A percentile compares a stretch with the other conserved stretches of the same genome.
Evolutionary conservation across 2,888 invertebrate species (phyloP).

Genomic region (Pyrgus malvae): DNA sequence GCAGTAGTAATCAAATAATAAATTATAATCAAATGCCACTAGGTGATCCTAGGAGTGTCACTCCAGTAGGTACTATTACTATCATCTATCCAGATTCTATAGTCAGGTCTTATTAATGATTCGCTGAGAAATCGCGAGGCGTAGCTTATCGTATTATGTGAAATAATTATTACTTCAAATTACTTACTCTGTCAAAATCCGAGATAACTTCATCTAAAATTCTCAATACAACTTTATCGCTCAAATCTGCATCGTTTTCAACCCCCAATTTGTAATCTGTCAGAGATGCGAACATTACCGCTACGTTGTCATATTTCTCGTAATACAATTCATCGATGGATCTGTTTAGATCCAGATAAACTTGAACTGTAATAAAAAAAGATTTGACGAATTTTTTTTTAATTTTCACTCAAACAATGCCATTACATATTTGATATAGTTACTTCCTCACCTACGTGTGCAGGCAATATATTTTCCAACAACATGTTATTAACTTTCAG

Average conservation of each 20-base stretch:
- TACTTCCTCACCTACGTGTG: slow-evolving; percentile 89
- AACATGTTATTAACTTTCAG: slow-evolving; percentile 94
- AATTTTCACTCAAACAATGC: not conserved
- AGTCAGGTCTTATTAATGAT: too few relatives aligned
- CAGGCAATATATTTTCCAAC: slow-evolving; percentile 95
- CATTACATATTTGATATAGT: not conserved
- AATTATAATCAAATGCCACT: too few relatives aligned
- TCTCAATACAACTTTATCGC: slow-evolving; percentile 84
- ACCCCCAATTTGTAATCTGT: slow-evolving; percentile 89
- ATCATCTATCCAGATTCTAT: too few relatives aligned
- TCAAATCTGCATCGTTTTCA: slow-evolving; percentile 84
- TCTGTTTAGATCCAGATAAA: slow-evolving; percentile 87
- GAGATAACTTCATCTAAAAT: slow-evolving; percentile 95
- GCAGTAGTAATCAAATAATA: too few relatives aligned
- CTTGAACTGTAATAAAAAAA: slow-evolving; percentile 83
- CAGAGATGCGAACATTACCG: slow-evolving; percentile 98
- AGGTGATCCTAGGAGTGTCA: too few relatives aligned
- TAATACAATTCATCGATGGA: slow-evolving; percentile 91
- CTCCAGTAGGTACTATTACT: too few relatives aligned
- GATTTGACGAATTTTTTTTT: not conserved
- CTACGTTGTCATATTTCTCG: slow-evolving; percentile 93
- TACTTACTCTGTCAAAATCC: slow-evolving; percentile 92
- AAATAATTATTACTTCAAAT: not conserved
- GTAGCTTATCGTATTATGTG: too few relatives aligned
- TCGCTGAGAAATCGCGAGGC: too few relatives aligned